phyloP scores from a whole-genome alignment of 2,888 invertebrate species.

The Neuroscelio doddi region DNA sequence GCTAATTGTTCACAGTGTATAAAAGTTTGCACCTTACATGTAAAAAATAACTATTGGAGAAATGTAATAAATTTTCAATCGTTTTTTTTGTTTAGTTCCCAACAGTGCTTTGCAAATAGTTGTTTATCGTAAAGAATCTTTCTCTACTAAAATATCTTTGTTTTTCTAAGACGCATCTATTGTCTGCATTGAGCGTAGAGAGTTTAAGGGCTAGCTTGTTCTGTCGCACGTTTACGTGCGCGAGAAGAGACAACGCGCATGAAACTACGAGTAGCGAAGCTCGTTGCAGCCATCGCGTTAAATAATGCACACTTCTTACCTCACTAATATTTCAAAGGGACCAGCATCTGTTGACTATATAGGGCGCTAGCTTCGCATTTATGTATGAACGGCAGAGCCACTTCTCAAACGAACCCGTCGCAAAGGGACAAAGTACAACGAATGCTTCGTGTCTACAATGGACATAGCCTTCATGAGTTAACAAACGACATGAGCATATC shows the following conservation, averaged over 20 bases:
- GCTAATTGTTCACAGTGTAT: too few species aligned
- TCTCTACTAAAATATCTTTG: too few species aligned
- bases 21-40: too few species aligned
- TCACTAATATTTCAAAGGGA: constrained; percentile 60
- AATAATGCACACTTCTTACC: constrained; percentile 61
- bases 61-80: too few species aligned
- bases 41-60: too few species aligned
- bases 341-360: constrained; percentile 51
- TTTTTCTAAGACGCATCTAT: too few species aligned
- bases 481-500: constrained; percentile 35
- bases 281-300: constrained; percentile 52
- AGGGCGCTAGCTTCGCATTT: constrained; percentile 55
- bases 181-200: constrained; percentile 34
- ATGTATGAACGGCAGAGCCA: constrained; percentile 57
- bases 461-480: constrained; percentile 31
- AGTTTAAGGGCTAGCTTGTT: constrained; percentile 28
- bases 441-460: constrained; percentile 33
- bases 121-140: too few species aligned
- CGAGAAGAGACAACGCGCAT: constrained; percentile 37
- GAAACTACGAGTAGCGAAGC: constrained; percentile 43
- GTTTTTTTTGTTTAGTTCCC: too few species aligned
- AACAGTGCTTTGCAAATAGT: too few species aligned
- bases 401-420: constrained; percentile 38
- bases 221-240: constrained; percentile 36
- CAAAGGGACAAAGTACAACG: constrained; percentile 45